Evolutionary conservation across 2,113 vertebrate species (phyloP), one percentile per base, ranked within the genome.

Genomic region (Phylloscopus trochiloides): DNA sequence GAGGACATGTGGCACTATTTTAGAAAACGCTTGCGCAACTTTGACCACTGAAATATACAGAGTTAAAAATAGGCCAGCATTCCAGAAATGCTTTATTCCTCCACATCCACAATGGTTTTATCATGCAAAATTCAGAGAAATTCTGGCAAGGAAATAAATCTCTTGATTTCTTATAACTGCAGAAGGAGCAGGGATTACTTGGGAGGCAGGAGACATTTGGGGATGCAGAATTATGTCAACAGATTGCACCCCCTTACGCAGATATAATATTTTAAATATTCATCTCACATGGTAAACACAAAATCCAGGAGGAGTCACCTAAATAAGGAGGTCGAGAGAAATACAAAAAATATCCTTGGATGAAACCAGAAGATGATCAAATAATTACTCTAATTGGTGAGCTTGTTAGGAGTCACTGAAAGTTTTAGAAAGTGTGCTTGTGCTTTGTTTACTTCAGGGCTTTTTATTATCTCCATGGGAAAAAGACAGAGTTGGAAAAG

Each of bases 1-100:
- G 77, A 97, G 95, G 92, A 93, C 43, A 92, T 86, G 84, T 52
- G 52, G 45, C 94, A 67, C 78, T 92, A n/a, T 94, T 95, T 96
- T 86, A 83, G 77, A 92, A 94, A 96, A 93, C 16, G 20, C 63
- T 68, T 94, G 82, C 17, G 1, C 81, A 88, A 85, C 81, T 50
- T 52, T 93, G 58, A 89, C 81, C 78, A 83, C 82, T 79, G 81
- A 93, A 86, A 79, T 94, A 84, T 24, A 77, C 55, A 90, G 67
- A 92, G 58, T 84, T 77, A 88, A 95, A 96, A 93, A 92, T 70
- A 81, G 34, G 29, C 26, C 59, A 91, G 6, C 74, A 86, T 87
- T 89, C 73, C 77, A 88, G 73, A 85, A 94, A 95, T 81, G 85
- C 68, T 38, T 74, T 77, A 28, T 88, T 72, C 54, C 58, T 85